Base-by-base conservation (phyloP, 2,113 vertebrate species). In the Ophthalmolycus amberensis region DNA sequence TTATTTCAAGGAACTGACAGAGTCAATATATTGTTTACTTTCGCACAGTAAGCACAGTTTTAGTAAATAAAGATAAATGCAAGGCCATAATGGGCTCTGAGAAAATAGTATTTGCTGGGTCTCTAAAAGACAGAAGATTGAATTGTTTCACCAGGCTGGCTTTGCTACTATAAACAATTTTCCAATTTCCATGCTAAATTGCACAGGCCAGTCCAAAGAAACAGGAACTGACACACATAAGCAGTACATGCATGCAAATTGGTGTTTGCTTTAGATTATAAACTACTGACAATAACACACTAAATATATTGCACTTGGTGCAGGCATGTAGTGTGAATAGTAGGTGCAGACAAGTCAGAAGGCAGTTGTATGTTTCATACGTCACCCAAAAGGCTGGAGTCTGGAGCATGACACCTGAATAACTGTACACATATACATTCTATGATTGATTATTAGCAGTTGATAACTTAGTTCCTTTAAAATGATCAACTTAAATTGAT, bases 181-280 rank as follows among this genome's bases (percentile, higher is more conserved):
- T 91, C 65, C 80, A 85, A 86, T 90, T 89, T 85, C 68, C 50
- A 71, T 87, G 85, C 83, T 87, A 87, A 89, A 88, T 87, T 90
- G 56, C 75, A 65, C 44, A 78, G 73, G 27, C 76, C 40, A 76
- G 58, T 81, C 44, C 67, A 50, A 50, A 59, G 62, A 84, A 60
- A 75, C 14, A 32, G 68, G 75, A 86, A 67, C 77, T 58, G 12
- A 81, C 48, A 88, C 18, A 75, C 66, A 86, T 59, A 85, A 85
- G 75, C 38, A 72, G 71, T 27, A 54, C 71, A 75, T 32, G 15
- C 34, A 44, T 62, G 60, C 38, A 87, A 72, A 87, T 52, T 70
- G 58, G 50, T 84, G 42, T 75, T 83, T 73, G 60, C 83, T 86
- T 74, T 77, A 77, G 86, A 80, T 71, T 85, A 70, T 64, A 56